These are phyloP conservation scores for Pteruthius melanotis DNA, from an alignment of 2,113 vertebrate genomes.

Conservation along the genomic window DNA sequence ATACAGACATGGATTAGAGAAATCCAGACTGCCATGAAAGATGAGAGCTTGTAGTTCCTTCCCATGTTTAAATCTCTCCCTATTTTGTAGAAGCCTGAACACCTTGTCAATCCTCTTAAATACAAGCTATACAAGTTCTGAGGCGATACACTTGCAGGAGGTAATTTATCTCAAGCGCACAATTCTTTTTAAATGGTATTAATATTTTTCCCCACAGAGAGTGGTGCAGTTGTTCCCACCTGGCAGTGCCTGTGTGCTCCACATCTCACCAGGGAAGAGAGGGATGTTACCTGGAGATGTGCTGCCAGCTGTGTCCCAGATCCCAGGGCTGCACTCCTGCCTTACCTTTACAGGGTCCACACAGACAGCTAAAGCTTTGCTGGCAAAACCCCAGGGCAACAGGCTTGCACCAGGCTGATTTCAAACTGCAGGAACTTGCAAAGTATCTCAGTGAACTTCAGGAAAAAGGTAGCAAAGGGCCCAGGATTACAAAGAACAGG, in stretches of 20 bases:
- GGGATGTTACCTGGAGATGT: neutral
- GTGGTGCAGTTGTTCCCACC: neutral
- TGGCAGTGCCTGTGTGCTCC: neutral
- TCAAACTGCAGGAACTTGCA: neutral
- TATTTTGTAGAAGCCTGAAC: neutral
- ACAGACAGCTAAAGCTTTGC: neutral
- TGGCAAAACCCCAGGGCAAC: neutral
- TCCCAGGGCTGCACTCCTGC: neutral
- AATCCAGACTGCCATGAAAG: neutral
- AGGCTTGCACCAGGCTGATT: neutral
- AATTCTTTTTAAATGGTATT: conserved; percentile 6
- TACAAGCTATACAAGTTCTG: neutral
- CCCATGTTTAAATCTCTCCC: neutral
- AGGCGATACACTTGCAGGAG: neutral
- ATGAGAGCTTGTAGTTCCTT: neutral
- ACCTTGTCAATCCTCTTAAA: neutral
- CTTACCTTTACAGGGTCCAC: neutral
- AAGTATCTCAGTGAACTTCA: neutral
- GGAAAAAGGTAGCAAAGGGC: neutral
- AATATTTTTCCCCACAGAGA: neutral
- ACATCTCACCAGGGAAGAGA: neutral
- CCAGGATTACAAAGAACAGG: neutral
- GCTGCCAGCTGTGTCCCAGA: neutral
- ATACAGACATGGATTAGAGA: neutral
- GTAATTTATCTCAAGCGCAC: neutral